phyloP scores from a whole-genome alignment of 1,140 invertebrate genomes.

The Neodiprion fabricii region DNA sequence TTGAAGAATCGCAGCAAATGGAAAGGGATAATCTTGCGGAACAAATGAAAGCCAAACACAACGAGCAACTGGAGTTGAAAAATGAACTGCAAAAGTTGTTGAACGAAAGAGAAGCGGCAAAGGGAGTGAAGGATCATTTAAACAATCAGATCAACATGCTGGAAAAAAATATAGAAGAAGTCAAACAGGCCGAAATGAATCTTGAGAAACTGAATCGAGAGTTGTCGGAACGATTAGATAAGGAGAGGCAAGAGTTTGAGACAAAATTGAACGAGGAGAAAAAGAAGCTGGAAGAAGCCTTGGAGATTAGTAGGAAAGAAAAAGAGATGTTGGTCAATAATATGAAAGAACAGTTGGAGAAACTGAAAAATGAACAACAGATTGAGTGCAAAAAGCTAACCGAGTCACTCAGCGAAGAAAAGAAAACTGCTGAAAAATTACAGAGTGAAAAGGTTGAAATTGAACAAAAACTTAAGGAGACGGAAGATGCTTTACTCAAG shows the following conservation, averaged over 20 bases:
- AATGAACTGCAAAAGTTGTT: constrained; percentile 58
- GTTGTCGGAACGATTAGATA: constrained; percentile 57
- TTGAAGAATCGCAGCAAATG: constrained; percentile 59
- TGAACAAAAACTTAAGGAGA: constrained; percentile 55
- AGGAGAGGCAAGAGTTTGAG: constrained; percentile 61
- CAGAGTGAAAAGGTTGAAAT: constrained; percentile 50
- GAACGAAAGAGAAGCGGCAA: constrained; percentile 48
- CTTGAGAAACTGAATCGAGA: constrained; percentile 59
- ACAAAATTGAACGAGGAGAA: constrained; percentile 58
- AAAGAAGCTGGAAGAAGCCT: constrained; percentile 57
- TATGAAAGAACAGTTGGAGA: constrained; percentile 57
- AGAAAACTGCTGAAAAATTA: constrained; percentile 60
- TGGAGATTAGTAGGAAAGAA: constrained; percentile 58
- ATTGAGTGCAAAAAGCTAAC: constrained; percentile 49
- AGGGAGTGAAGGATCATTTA: constrained; percentile 49
- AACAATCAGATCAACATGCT: constrained; percentile 53
- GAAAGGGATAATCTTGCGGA: constrained; percentile 58
- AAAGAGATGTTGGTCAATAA: constrained; percentile 56
- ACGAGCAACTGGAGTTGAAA: constrained; percentile 59
- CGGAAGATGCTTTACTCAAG: constrained; percentile 58
- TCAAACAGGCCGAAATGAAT: constrained; percentile 57
- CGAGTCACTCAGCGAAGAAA: constrained; percentile 55
- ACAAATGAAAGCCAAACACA: constrained; percentile 56
- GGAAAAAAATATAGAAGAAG: constrained; percentile 59
- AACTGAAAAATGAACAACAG: constrained; percentile 53